A percentile compares a stretch with the other conserved stretches of the same genome.
Conservation (phyloP, 1,140 invertebrate genomes). For the Palaemon carinicauda region DNA sequence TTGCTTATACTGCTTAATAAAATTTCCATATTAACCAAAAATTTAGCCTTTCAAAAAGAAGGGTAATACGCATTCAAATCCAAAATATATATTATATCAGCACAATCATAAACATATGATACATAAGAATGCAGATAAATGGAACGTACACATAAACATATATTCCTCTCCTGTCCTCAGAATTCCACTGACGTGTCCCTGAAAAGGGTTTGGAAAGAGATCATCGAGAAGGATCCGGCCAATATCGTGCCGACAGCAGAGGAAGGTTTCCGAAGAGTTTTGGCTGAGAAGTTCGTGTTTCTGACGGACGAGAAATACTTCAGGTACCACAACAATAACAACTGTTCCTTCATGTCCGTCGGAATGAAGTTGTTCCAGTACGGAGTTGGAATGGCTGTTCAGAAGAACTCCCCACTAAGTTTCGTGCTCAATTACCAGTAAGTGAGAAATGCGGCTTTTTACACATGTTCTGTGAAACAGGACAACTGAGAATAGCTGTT, state of each 20-base stretch:
- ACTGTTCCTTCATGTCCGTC: not conserved
- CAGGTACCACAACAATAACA: not conserved
- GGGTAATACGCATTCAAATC: no score
- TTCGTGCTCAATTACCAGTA: not conserved
- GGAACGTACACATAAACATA: no score
- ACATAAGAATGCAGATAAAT: not conserved
- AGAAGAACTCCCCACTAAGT: not conserved
- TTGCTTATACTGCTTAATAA: no score
- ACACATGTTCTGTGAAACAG: no score
- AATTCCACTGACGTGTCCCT: conserved; percentile 7
- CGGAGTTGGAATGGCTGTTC: conserved; percentile 7
- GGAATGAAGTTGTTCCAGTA: not conserved
- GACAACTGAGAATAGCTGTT: no score
- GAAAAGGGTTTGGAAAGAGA: conserved; percentile 4
- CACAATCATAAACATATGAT: not conserved
- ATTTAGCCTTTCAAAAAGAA: no score
- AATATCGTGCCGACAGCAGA: conserved; percentile 1
- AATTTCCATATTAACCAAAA: no score
- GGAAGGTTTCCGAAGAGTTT: not conserved
- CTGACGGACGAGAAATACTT: conserved; percentile 16
- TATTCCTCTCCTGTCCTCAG: not conserved
- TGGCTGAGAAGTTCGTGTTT: not conserved
- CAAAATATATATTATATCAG: not conserved
- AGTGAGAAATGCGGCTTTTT: no score
- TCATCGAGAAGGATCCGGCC: not conserved